Base-by-base conservation (phyloP, 2,888 invertebrate species). In the Octodonta nipae region DNA sequence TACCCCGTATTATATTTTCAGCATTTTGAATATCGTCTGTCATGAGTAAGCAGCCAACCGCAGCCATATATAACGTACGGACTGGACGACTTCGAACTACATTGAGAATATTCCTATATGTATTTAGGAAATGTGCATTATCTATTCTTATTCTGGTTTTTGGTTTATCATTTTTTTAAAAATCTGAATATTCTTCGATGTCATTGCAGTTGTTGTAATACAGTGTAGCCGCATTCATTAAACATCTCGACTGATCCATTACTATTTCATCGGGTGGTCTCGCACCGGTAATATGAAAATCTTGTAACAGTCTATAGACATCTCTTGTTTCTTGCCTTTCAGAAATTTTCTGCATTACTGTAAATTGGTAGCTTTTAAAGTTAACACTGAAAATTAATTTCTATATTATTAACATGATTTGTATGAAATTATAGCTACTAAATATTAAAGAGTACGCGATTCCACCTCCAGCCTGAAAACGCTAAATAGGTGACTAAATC, bases 41-140 rank as follows among this genome's bases (percentile, higher is more conserved):
- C 20, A 20, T 20, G n/a, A 20, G 20, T 20, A 20, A 20, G 20
- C 20, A n/a, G n/a, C 20, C 20, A n/a, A 20, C n/a, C n/a, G 20
- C 20, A 7, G 20, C 20, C 20, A 20, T 20, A n/a, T 20, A 20
- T n/a, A 20, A 7, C 20, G 20, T 20, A 20, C 20, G 20, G n/a
- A 20, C 6, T 7, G 20, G 20, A 20, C 20, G 20, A 20, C 20
- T 20, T 20, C n/a, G 6, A 20, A 20, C n/a, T n/a, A 6, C 20
- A 7, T 20, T 20, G n/a, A 20, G 20, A 20, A 20, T 6, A 6
- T n/a, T 6, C 20, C 20, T 20, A 20, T 20, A 20, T 7, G 20
- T 20, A 20, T 20, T 20, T 20, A 20, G 6, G 20, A 20, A 20
- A 20, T 20, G 20, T n/a, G 20, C 20, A 20, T 20, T 20, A 20